phyloP scores from a whole-genome alignment of 2,888 invertebrate species.

The Schizaphis graminum region DNA sequence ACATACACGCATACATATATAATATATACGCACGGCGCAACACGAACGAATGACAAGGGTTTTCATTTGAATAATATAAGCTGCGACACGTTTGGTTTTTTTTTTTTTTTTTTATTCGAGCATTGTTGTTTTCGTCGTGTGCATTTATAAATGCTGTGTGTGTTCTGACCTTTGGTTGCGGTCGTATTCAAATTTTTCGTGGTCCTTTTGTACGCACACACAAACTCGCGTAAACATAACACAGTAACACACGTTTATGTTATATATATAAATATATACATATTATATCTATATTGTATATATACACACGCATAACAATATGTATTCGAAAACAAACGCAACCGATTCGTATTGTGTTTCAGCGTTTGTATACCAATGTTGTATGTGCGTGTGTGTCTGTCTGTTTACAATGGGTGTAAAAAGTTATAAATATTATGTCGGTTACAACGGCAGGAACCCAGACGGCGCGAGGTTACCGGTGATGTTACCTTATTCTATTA shows the following conservation, averaged over 20 bases:
- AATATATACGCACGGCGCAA: not conserved
- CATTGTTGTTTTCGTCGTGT: constrained; percentile 63
- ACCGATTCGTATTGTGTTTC: constrained; percentile 48
- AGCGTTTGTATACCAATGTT: not conserved
- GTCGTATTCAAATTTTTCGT: constrained; percentile 65
- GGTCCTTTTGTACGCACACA: constrained; percentile 57
- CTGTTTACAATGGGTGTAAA: constrained; percentile 53
- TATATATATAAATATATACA: constrained; percentile 12
- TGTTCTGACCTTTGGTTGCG: constrained; percentile 64
- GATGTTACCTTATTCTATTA: not conserved
- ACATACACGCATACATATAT: not conserved
- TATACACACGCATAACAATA: not conserved
- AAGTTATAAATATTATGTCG: constrained; percentile 63
- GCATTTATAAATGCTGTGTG: constrained; percentile 59
- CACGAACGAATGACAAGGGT: constrained; percentile 41
- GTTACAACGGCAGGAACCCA: constrained; percentile 24
- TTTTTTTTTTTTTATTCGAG: constrained; percentile 19
- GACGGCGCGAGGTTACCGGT: not conserved
- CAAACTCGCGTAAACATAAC: not conserved
- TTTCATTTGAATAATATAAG: constrained; percentile 60
- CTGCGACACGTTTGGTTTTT: constrained; percentile 59
- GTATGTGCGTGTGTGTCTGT: not conserved
- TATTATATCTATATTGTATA: not conserved
- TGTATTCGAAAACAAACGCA: constrained; percentile 46
- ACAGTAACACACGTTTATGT: not conserved